Conservation (phyloP, 2,113 vertebrate genomes). For the Ardeotis arabs region DNA sequence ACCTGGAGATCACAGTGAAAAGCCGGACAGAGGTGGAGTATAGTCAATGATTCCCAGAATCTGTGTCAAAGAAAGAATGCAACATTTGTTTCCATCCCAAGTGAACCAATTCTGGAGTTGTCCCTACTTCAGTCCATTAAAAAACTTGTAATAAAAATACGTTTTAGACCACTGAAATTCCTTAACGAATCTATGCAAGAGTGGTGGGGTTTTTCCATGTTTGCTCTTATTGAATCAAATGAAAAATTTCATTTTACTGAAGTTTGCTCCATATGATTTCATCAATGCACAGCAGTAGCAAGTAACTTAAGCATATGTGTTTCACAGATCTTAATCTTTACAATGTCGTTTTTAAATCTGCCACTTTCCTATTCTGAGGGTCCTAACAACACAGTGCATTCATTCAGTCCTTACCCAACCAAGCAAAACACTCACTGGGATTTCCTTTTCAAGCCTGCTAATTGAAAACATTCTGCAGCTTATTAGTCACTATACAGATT, state of each 20-base stretch:
- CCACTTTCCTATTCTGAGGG: conserved; percentile 12
- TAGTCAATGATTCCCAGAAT: neutral
- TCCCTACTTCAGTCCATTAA: neutral
- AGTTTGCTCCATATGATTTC: neutral
- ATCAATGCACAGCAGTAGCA: conserved; percentile 25
- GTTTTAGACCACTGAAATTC: neutral
- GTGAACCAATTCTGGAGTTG: neutral
- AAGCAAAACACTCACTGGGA: conserved; percentile 66
- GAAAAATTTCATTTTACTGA: neutral
- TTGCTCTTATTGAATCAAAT: conserved; percentile 19
- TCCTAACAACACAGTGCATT: conserved; percentile 60
- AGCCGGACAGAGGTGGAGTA: neutral
- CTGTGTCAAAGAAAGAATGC: neutral
- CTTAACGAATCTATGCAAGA: neutral
- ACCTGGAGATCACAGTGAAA: neutral
- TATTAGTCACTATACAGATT: conserved; percentile 73
- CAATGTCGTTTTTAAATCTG: neutral
- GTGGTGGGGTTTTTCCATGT: neutral
- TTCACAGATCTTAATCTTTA: conserved; percentile 39
- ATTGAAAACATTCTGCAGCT: conserved; percentile 74
- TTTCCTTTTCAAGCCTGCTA: conserved; percentile 70
- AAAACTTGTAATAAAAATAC: neutral
- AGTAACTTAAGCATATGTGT: neutral
- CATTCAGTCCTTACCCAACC: conserved; percentile 48
- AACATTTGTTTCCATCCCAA: neutral